Conservation (phyloP, 2,113 vertebrate genomes). For the Noctilio leporinus region DNA sequence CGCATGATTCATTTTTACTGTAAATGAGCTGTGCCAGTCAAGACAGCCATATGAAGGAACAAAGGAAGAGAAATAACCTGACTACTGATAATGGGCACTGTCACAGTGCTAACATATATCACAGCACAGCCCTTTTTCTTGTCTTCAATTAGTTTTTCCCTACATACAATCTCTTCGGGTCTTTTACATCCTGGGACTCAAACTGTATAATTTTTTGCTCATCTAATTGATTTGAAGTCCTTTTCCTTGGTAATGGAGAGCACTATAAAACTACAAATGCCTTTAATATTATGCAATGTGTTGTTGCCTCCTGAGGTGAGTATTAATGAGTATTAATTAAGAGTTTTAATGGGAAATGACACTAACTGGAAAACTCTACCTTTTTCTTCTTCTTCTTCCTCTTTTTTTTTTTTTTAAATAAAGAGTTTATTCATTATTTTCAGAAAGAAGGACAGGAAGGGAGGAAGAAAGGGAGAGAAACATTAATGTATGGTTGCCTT, state of each 20-base stretch:
- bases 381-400: too few relatives aligned
- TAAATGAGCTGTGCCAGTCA: background rate
- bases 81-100: background rate
- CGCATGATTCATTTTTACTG: background rate
- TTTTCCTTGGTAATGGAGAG: slow-evolving; percentile 29
- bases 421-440: too few relatives aligned
- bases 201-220: slow-evolving; percentile 33
- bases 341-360: slow-evolving; percentile 27
- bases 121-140: background rate
- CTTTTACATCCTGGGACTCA: slow-evolving; percentile 54
- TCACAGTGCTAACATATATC: background rate
- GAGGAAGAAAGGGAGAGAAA: too few relatives aligned
- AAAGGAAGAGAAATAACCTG: background rate
- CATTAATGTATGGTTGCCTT: too few relatives aligned
- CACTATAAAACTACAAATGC: background rate
- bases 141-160: background rate
- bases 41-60: background rate
- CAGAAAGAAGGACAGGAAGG: too few relatives aligned
- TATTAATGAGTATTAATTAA: slow-evolving; percentile 46
- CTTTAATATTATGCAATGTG: background rate
- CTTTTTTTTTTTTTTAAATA: too few relatives aligned
- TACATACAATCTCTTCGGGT: slow-evolving; percentile 17
- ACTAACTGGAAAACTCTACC: background rate
- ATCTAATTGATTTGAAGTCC: slow-evolving; percentile 28
- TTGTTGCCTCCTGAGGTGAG: background rate